Evolutionary conservation across 2,113 vertebrate species (phyloP).

Genomic region (Lycaon pictus): DNA sequence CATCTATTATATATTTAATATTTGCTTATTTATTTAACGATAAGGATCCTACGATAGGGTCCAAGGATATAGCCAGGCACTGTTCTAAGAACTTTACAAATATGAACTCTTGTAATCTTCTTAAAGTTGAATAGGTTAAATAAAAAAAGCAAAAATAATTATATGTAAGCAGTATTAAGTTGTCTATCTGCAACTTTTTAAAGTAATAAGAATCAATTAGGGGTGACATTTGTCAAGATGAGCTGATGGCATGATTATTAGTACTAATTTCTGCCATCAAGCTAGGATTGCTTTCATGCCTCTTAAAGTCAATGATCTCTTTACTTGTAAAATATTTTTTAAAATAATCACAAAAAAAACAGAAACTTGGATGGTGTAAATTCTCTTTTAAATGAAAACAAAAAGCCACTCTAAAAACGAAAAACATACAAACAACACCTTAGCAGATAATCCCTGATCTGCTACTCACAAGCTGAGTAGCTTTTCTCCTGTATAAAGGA

Average conservation of each 20-base stretch:
- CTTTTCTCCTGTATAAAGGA: not conserved
- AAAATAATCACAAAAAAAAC: not conserved
- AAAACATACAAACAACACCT: constrained; percentile 32
- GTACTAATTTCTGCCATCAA: constrained; percentile 22
- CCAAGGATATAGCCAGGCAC: not conserved
- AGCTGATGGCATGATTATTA: constrained; percentile 40
- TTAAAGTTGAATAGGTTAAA: not conserved
- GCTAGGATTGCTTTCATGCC: not conserved
- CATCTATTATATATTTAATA: not conserved
- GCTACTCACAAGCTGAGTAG: not conserved
- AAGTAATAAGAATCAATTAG: constrained; percentile 24
- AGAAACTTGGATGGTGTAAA: not conserved
- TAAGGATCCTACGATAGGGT: too few species aligned
- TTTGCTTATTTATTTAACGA: not conserved
- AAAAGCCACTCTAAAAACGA: not conserved
- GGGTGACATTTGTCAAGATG: constrained; percentile 39
- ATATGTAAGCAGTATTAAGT: not conserved
- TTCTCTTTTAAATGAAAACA: constrained; percentile 41
- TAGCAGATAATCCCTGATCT: not conserved
- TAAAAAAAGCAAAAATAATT: not conserved
- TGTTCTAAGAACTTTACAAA: not conserved
- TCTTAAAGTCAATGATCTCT: constrained; percentile 60
- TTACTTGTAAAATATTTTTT: constrained; percentile 37
- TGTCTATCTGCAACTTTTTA: not conserved
- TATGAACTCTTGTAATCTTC: not conserved